Conservation (phyloP, 1,140 invertebrate genomes). For the Gerris buenoi region DNA sequence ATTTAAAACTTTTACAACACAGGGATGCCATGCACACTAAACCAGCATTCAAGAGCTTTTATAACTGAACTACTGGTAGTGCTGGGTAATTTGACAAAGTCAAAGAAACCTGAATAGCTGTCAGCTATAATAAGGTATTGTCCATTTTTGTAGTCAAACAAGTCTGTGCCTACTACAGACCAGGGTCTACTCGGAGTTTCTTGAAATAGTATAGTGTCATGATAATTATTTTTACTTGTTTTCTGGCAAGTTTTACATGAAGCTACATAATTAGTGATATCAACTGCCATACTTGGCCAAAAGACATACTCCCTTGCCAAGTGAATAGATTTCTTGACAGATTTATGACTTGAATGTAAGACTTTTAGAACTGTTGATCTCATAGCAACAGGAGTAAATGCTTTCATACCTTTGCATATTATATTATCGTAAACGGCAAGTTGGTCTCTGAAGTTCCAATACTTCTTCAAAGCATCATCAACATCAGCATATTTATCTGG, state of each 20-base stretch:
- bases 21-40: not conserved
- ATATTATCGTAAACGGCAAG: not conserved
- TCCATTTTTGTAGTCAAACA: not conserved
- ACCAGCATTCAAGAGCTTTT: not conserved
- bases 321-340: not conserved
- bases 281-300: not conserved
- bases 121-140: slow-evolving; percentile 1
- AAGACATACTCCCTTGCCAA: not conserved
- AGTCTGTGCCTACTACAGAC: not conserved
- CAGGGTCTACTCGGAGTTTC: not conserved
- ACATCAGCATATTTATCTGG: not conserved
- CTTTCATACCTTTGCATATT: not conserved
- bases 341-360: not conserved
- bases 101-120: slow-evolving; percentile 4
- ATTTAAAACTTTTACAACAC: too few species aligned
- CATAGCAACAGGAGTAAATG: not conserved
- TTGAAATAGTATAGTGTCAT: not conserved
- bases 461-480: not conserved
- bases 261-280: not conserved
- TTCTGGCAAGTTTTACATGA: not conserved
- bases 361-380: not conserved
- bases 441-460: not conserved
- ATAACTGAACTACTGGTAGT: not conserved
- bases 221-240: not conserved
- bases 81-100: not conserved